Conservation (phyloP, 2,888 invertebrate species). For the Dexiosoma caninum region DNA sequence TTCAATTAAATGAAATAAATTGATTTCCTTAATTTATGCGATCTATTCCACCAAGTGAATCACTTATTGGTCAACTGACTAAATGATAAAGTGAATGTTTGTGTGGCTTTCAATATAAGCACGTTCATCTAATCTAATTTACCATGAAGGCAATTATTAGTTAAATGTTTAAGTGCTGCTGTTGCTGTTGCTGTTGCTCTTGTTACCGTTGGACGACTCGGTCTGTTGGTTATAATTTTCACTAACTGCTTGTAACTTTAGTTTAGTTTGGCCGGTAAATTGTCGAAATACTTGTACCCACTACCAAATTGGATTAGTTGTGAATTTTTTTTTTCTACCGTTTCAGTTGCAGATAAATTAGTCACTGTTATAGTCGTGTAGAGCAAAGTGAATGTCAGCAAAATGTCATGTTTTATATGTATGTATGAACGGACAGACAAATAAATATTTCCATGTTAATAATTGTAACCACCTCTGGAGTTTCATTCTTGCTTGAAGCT, state of each 20-base stretch:
- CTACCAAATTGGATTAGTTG: constrained; percentile 37
- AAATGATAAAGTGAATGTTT: background rate
- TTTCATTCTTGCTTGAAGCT: background rate
- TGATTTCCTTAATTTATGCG: constrained; percentile 11
- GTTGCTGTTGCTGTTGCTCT: background rate
- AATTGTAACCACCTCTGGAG: background rate
- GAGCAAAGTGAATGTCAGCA: constrained; percentile 62
- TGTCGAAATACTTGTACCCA: background rate
- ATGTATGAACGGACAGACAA: background rate
- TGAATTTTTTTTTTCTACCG: constrained; percentile 13
- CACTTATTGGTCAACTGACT: background rate
- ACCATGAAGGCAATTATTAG: constrained; percentile 41
- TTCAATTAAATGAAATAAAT: constrained; percentile 32
- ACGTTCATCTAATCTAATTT: constrained; percentile 15
- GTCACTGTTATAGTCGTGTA: constrained; percentile 42
- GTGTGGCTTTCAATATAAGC: background rate
- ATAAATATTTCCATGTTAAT: constrained; percentile 17
- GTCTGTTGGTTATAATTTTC: background rate
- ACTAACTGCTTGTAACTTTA: background rate
- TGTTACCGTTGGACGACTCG: constrained; percentile 4
- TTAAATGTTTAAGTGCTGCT: constrained; percentile 27
- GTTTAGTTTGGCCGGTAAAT: constrained; percentile 7
- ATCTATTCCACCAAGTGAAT: background rate
- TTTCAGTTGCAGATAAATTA: constrained; percentile 49
- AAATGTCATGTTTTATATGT: constrained; percentile 58